These are phyloP conservation scores for Phragmatobia fuliginosa DNA, from an alignment of 2,888 invertebrate species.

Conservation along the genomic window DNA sequence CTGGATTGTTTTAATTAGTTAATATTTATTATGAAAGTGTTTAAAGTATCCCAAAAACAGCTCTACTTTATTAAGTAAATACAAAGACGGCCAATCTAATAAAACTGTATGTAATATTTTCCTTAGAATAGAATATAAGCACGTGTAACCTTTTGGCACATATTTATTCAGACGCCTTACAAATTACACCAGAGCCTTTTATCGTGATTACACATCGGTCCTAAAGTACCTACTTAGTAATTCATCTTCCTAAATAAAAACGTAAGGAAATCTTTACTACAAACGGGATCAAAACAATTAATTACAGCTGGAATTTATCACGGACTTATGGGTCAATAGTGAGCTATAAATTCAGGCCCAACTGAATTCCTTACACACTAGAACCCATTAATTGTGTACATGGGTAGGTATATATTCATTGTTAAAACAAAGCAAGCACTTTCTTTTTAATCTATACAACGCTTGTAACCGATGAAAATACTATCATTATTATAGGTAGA, in stretches of 20 bases:
- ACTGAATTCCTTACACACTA: slow-evolving; percentile 18
- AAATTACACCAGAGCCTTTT: not conserved
- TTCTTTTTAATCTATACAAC: too few species aligned
- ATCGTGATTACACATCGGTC: not conserved
- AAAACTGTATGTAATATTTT: not conserved
- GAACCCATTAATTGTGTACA: slow-evolving; percentile 9
- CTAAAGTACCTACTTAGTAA: not conserved
- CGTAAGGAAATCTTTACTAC: not conserved
- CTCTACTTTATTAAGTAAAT: too few species aligned
- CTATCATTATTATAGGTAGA: not conserved
- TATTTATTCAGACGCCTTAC: not conserved
- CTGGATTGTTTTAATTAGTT: not conserved
- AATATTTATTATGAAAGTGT: not conserved
- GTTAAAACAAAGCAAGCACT: too few species aligned
- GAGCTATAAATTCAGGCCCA: slow-evolving; percentile 16
- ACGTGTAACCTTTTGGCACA: not conserved
- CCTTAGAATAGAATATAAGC: not conserved
- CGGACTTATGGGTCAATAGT: slow-evolving; percentile 17
- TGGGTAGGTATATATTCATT: not conserved
- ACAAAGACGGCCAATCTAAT: not conserved
- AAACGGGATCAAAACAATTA: slow-evolving; percentile 8
- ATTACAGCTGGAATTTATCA: slow-evolving; percentile 15
- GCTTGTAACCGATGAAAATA: not conserved
- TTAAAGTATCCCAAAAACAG: not conserved
- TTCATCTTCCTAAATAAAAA: not conserved